A percentile compares a stretch with the other conserved stretches of the same genome.
Evolutionary conservation across 2,888 invertebrate species (phyloP).

Genomic region (Caenorhabditis panamensis): DNA sequence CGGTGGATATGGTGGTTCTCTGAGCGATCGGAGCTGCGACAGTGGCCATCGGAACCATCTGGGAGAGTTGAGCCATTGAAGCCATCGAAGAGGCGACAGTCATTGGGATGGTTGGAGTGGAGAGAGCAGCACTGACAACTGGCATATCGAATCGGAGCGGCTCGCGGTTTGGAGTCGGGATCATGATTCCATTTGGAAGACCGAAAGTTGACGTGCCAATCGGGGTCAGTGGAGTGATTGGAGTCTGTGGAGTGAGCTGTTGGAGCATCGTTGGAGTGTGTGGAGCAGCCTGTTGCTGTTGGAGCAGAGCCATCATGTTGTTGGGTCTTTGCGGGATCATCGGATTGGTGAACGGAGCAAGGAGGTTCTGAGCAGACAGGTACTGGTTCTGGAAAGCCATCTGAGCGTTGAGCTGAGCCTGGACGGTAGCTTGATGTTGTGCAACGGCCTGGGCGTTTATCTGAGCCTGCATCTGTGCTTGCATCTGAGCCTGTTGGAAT

Average conservation of each 20-base stretch:
- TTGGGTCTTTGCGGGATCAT: constrained; percentile 9
- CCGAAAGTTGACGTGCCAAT: constrained; percentile 9
- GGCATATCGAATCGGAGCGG: neutral
- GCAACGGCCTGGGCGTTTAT: neutral
- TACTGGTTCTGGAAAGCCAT: constrained; percentile 24
- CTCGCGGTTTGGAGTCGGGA: constrained; percentile 4
- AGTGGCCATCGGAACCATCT: neutral
- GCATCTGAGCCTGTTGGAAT: constrained; percentile 26
- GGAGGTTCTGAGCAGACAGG: neutral
- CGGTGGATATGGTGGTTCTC: no score
- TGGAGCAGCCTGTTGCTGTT: constrained; percentile 21
- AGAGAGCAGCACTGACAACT: no score
- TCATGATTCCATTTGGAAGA: constrained; percentile 5
- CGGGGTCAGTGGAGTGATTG: constrained; percentile 30
- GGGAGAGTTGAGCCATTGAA: neutral
- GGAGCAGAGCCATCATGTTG: constrained; percentile 36
- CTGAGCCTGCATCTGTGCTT: constrained; percentile 19
- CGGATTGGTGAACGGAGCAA: constrained; percentile 4
- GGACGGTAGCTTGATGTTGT: constrained; percentile 2
- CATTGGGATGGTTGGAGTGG: neutral
- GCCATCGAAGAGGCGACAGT: neutral
- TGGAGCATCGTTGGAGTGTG: constrained; percentile 31
- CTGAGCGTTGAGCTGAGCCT: constrained; percentile 11
- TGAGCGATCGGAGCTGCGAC: neutral
- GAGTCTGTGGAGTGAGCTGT: constrained; percentile 28